Percentiles rank a stretch among this genome's conserved stretches.
Conservation (phyloP, 2,113 vertebrate species). For the Nanorana parkeri region DNA sequence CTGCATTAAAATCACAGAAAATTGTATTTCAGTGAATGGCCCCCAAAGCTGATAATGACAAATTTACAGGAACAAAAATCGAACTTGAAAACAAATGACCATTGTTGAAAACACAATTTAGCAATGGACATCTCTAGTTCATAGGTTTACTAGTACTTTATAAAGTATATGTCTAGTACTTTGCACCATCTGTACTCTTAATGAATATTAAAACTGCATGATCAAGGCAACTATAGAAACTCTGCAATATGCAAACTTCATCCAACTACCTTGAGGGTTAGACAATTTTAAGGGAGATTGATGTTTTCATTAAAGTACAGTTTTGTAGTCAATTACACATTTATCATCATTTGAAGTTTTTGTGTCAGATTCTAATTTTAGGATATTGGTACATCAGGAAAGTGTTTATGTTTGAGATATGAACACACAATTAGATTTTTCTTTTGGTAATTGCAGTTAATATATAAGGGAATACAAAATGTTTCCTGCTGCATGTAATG, state of each 20-base stretch:
- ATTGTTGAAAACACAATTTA: too few relatives aligned
- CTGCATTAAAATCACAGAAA: too few relatives aligned
- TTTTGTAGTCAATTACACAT: constrained; percentile 48
- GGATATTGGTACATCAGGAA: background rate
- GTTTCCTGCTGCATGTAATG: too few relatives aligned
- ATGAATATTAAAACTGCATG: background rate
- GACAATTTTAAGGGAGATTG: constrained; percentile 35
- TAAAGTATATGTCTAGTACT: too few relatives aligned
- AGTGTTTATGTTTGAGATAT: constrained; percentile 33
- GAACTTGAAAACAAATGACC: too few relatives aligned
- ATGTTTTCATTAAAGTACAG: constrained; percentile 44
- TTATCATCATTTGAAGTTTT: constrained; percentile 52
- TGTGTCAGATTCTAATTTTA: constrained; percentile 46
- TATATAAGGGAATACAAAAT: background rate
- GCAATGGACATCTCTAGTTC: too few relatives aligned
- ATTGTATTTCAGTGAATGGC: too few relatives aligned
- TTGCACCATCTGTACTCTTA: too few relatives aligned
- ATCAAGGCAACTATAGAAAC: constrained; percentile 31
- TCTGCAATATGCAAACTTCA: constrained; percentile 41
- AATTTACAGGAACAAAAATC: too few relatives aligned
- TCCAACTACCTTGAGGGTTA: constrained; percentile 23
- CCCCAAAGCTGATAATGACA: too few relatives aligned
- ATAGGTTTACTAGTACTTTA: too few relatives aligned
- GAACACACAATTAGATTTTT: constrained; percentile 38
- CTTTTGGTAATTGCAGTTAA: constrained; percentile 33